Base-by-base conservation (phyloP, 2,888 invertebrate genomes). In the Athalia cordata region DNA sequence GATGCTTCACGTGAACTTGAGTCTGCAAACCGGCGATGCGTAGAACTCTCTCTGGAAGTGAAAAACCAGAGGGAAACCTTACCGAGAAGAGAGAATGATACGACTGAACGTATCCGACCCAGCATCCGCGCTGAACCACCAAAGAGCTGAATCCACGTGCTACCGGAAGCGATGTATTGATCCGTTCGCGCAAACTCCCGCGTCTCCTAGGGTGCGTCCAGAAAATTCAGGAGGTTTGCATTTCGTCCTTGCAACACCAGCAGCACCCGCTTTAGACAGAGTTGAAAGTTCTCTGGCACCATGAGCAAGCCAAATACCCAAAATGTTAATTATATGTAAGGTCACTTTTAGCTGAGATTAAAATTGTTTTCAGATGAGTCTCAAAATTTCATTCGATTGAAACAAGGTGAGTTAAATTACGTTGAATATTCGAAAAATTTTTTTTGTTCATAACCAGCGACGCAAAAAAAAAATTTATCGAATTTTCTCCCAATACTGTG, bases 121-220 rank as follows among this genome's bases (percentile, higher is more conserved):
- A 75, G 75, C 75, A 75, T 62, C 75, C 75, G 62, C 61, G 81
- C 79, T 81, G 82, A 80, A 82, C 80, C 80, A 45, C 50, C 62
- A 61, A 81, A 81, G 85, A 82, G 85, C 80, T 81, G 79, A 78
- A 81, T 85, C 85, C 87, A 86, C 85, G 86, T 85, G 87, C 84
- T 82, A 2, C 29, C 29, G 86, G 84, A 84, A 80, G 78, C 77
- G 78, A 82, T 82, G 87, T 88, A 88, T 88, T 88, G 88, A 88
- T 88, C 87, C 85, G 85, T 84, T 83, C 88, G 88, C 88, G 87
- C 86, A 86, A 86, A 85, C 86, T 87, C 86, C 81, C 79, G 83
- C 80, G 65, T 61, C 29, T 5, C 11, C 8, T 8, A 49, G 77
- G 66, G 67, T 65, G 67, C 77, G 77, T 59, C 77, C 55, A 77